Base-by-base conservation (phyloP, 2,888 invertebrate genomes). In the Melanophora roralis region DNA sequence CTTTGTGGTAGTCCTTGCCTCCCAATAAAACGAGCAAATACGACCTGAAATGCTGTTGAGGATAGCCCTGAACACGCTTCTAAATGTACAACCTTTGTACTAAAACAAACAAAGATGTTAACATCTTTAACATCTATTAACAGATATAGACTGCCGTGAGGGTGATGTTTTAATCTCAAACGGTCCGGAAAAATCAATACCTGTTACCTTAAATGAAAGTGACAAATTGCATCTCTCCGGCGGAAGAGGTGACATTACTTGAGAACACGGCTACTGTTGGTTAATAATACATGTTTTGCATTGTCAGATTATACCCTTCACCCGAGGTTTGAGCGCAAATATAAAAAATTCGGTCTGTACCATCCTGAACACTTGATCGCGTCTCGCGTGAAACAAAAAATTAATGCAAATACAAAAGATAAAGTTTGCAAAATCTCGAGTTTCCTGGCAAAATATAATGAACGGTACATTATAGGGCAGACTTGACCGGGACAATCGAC, bases 121-220 rank as follows among this genome's bases (percentile, higher is more conserved):
- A 14, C 57, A 47, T 65, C n/a, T n/a, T n/a, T n/a, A n/a, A n/a
- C n/a, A 65, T 0, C 64, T 27, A n/a, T 73, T 73, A 8, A 47
- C 19, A 0, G 43, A 23, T 11, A 21, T 1, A 23, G 45, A 23
- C 16, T n/a, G 21, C 23, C 55, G 12, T 7, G 32, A 6, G 3
- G 32, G 12, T 0, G 60, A 45, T 0, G n/a, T 7, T 60, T 32
- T 60, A 0, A 75, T 14, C 5, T 60, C 67, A 38, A 68, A 67
- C 2, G 60, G 51, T 8, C 51, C 65, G 1, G 67, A 49, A 19
- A 59, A 74, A 14, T 67, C 67, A 2, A 68, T 23, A 0, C 60
- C 68, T 5, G 57, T 45, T 0, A 6, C 12, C 2, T 53, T 14
- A 47, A 72, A 72, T 0, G 72, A 45, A 0, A 53, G n/a, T n/a